These are phyloP conservation scores for Andrena trimmerana DNA, from an alignment of 2,888 invertebrate genomes.

Conservation along the genomic window DNA sequence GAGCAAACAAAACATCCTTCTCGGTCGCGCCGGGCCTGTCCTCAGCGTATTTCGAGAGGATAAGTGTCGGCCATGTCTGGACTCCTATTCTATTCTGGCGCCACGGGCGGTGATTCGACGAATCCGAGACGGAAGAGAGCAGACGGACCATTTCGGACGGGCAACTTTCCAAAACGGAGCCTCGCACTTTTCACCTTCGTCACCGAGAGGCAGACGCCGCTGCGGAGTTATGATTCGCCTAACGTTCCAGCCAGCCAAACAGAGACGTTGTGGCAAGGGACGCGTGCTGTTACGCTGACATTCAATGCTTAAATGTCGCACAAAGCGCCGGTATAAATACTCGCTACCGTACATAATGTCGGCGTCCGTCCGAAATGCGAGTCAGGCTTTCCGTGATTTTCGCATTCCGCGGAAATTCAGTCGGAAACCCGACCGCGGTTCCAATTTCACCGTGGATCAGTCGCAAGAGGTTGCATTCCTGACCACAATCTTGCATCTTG, in stretches of 20 bases:
- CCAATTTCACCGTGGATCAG: too few species aligned
- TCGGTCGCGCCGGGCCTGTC: background rate
- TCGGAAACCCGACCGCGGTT: too few species aligned
- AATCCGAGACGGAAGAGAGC: constrained; percentile 40
- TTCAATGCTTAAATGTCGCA: constrained; percentile 37
- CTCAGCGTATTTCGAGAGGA: background rate
- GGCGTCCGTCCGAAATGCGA: constrained; percentile 7
- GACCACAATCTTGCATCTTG: background rate
- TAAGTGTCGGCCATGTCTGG: background rate
- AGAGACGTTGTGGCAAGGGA: background rate
- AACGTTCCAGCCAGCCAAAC: background rate
- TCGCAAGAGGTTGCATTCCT: background rate
- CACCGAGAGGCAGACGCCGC: background rate
- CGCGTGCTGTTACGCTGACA: constrained; percentile 27
- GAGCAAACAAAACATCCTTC: constrained; percentile 10
- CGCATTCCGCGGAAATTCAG: background rate
- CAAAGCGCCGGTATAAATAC: constrained; percentile 36
- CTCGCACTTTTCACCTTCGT: constrained; percentile 49
- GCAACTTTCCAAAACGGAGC: constrained; percentile 71
- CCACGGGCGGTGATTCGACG: constrained; percentile 35
- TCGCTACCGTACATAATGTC: background rate
- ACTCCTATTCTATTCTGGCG: constrained; percentile 56
- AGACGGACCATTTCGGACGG: constrained; percentile 43
- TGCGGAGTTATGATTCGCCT: constrained; percentile 16
- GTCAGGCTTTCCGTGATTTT: background rate